Percentiles rank a stretch among this genome's conserved stretches.
Evolutionary conservation across 2,888 invertebrate species (phyloP).

Genomic region (Polydrusus cervinus): DNA sequence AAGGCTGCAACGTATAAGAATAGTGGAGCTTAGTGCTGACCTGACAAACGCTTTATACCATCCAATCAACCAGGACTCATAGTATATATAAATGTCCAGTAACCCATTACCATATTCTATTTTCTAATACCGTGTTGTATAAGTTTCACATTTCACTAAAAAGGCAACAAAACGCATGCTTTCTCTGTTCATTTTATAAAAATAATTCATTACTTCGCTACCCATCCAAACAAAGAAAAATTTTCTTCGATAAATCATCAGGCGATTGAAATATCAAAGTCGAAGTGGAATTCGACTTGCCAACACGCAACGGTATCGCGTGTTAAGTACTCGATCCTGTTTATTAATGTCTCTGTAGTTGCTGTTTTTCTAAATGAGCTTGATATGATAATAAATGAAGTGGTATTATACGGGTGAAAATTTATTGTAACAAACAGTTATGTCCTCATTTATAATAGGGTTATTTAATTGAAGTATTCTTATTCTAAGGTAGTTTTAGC

Average conservation of each 20-base stretch:
- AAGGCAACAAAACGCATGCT: not conserved
- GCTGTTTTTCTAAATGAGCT: constrained; percentile 27
- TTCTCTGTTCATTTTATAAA: constrained; percentile 9
- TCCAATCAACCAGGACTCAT: too few relatives aligned
- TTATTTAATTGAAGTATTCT: too few relatives aligned
- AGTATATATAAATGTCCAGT: too few relatives aligned
- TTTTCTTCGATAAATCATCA: constrained; percentile 40
- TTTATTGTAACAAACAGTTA: constrained; percentile 3
- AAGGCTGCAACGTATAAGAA: too few relatives aligned
- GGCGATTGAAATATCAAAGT: constrained; percentile 46
- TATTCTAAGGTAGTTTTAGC: too few relatives aligned
- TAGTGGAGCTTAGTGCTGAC: too few relatives aligned
- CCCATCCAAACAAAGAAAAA: constrained; percentile 20
- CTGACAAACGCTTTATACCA: too few relatives aligned
- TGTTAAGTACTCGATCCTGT: constrained; percentile 40
- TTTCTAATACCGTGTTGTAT: too few relatives aligned
- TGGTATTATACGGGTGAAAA: not conserved
- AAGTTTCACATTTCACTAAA: too few relatives aligned
- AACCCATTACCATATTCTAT: too few relatives aligned
- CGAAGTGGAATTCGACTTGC: constrained; percentile 40
- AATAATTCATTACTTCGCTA: constrained; percentile 8
- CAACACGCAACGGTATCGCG: constrained; percentile 41
- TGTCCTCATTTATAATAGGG: not conserved
- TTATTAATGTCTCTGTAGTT: constrained; percentile 45
- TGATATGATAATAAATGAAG: constrained; percentile 25